Conservation (phyloP, 1,140 invertebrate genomes). For the Neotoxoptera formosana region DNA sequence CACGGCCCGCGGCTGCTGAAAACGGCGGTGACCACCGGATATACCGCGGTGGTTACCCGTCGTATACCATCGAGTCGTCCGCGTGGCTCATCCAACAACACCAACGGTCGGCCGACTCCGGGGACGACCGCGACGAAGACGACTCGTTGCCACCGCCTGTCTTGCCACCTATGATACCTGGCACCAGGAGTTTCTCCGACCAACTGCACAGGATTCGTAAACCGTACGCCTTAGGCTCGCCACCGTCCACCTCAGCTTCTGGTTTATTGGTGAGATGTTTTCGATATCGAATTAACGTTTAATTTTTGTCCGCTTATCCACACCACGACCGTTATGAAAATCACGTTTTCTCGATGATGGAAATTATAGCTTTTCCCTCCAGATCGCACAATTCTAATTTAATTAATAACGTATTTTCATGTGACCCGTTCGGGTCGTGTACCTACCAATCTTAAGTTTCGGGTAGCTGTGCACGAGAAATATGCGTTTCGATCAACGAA, state of each 20-base stretch:
- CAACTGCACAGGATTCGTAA: background rate
- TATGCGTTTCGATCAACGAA: too few species aligned
- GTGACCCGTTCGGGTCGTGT: too few species aligned
- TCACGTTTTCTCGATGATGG: too few species aligned
- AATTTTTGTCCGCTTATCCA: background rate
- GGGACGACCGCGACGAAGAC: background rate
- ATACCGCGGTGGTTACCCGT: background rate
- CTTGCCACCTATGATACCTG: conserved; percentile 46
- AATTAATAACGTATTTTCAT: background rate
- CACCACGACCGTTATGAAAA: background rate
- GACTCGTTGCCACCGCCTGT: background rate
- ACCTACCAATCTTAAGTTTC: too few species aligned
- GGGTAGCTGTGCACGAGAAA: too few species aligned
- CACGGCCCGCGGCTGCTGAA: background rate
- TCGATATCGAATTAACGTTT: background rate
- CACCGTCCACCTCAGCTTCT: background rate
- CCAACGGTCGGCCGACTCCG: background rate
- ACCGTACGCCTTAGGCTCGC: background rate
- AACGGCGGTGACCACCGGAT: background rate
- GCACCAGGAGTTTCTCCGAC: conserved; percentile 40
- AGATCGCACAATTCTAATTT: background rate
- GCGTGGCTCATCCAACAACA: conserved; percentile 38
- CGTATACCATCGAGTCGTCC: conserved; percentile 30
- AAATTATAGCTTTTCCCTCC: background rate
- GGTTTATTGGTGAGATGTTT: background rate